Conservation (phyloP, 1,140 invertebrate species). For the Calliopsis andreniformis region DNA sequence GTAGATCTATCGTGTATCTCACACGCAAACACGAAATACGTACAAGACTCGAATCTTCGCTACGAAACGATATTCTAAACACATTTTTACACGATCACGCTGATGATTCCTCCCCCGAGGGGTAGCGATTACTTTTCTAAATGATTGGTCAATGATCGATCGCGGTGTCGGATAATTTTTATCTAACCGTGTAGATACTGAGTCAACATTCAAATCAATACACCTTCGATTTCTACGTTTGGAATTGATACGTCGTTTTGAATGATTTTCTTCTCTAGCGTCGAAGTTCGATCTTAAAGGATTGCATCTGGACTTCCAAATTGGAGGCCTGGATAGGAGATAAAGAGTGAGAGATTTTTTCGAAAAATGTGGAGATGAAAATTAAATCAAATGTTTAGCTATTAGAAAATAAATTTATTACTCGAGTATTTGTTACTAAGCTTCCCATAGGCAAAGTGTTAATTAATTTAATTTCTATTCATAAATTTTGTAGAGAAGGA, state of each 20-base stretch:
- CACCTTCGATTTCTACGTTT: background rate
- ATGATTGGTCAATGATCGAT: background rate
- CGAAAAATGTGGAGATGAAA: too few species aligned
- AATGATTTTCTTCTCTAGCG: background rate
- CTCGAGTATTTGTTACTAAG: too few species aligned
- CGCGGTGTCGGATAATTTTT: background rate
- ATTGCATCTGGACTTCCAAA: too few species aligned
- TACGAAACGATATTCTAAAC: conserved; percentile 48
- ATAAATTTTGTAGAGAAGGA: too few species aligned
- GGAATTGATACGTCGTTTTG: background rate
- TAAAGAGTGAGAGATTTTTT: too few species aligned
- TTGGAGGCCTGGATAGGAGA: too few species aligned
- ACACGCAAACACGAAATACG: conserved; percentile 28
- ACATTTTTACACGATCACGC: conserved; percentile 38
- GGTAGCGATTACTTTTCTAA: background rate
- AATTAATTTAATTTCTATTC: too few species aligned
- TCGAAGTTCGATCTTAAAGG: too few species aligned
- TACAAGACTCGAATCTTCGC: conserved; percentile 28
- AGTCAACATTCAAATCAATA: background rate
- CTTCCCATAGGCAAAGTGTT: too few species aligned
- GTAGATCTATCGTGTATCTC: conserved; percentile 11
- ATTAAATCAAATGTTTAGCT: too few species aligned
- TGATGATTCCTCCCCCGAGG: background rate
- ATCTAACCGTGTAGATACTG: background rate
- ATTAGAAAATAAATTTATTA: too few species aligned